Evolutionary conservation across 2,888 invertebrate species (phyloP).

Genomic region (Rhagonycha fulva): DNA sequence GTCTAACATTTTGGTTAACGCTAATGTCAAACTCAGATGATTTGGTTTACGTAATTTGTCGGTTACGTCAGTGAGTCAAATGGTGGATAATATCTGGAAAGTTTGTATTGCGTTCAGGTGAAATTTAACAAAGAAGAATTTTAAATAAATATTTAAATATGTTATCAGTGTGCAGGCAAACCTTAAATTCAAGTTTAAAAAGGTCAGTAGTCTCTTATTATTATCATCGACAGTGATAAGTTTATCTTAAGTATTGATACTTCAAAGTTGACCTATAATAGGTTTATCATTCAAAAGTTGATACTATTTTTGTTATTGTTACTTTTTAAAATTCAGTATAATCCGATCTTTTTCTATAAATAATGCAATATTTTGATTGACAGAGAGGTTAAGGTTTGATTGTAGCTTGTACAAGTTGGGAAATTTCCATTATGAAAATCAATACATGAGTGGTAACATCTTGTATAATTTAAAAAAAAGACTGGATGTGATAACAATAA

Average conservation of each 20-base stretch:
- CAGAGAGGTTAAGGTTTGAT: background rate
- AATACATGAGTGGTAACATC: constrained; percentile 6
- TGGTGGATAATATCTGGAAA: constrained; percentile 23
- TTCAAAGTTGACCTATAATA: constrained; percentile 1
- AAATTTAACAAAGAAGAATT: background rate
- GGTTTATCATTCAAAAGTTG: background rate
- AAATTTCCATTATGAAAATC: constrained; percentile 26
- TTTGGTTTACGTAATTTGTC: constrained; percentile 14
- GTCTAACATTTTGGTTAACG: background rate
- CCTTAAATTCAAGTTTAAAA: constrained; percentile 32
- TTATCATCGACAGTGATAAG: constrained; percentile 18
- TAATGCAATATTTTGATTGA: background rate
- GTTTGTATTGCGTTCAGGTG: constrained; percentile 13
- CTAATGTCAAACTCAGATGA: background rate
- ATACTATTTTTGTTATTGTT: background rate
- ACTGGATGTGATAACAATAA: background rate
- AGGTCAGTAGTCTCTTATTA: constrained; percentile 32
- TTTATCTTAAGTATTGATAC: constrained; percentile 6
- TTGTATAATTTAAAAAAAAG: background rate
- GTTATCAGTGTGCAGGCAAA: constrained; percentile 33
- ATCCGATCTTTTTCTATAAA: background rate
- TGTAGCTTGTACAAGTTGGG: background rate
- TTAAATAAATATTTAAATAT: constrained; percentile 15
- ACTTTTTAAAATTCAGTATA: background rate
- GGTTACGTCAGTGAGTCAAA: constrained; percentile 20